A percentile compares a stretch with the other conserved stretches of the same genome.
Conservation (phyloP, 2,888 invertebrate genomes). For the Drosophila pegasa region DNA sequence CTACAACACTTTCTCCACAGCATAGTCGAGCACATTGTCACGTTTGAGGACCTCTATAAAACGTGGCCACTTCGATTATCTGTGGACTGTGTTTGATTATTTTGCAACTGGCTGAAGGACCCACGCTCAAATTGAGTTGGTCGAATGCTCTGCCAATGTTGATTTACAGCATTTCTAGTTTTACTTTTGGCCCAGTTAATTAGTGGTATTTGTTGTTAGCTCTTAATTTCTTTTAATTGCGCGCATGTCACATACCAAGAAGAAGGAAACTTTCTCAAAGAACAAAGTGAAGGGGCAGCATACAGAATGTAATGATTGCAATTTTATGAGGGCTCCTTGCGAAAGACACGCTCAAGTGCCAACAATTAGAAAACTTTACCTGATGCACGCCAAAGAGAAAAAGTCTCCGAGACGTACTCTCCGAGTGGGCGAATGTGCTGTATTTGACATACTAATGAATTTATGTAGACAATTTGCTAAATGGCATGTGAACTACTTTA, state of each 20-base stretch:
- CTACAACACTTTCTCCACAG: constrained; percentile 9
- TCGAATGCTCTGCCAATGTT: constrained; percentile 51
- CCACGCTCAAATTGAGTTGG: constrained; percentile 50
- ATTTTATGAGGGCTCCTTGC: constrained; percentile 55
- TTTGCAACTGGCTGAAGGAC: constrained; percentile 23
- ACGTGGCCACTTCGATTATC: constrained; percentile 53
- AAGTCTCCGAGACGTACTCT: constrained; percentile 12
- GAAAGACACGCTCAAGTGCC: constrained; percentile 57
- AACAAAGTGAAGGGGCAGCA: constrained; percentile 11
- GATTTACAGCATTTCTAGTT: constrained; percentile 39
- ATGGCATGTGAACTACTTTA: constrained; percentile 47
- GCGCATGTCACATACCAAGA: constrained; percentile 33
- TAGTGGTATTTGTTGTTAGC: constrained; percentile 52
- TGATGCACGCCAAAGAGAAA: constrained; percentile 22
- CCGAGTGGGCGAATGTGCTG: constrained; percentile 14
- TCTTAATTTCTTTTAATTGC: constrained; percentile 65
- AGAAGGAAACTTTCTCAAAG: constrained; percentile 3
- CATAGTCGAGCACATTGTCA: constrained; percentile 45
- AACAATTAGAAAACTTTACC: constrained; percentile 66
- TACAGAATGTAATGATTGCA: constrained; percentile 66
- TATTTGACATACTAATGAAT: constrained; percentile 63
- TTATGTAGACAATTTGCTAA: constrained; percentile 66
- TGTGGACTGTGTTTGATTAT: constrained; percentile 36
- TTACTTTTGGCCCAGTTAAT: constrained; percentile 59
- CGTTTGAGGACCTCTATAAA: constrained; percentile 59